Base-by-base conservation (phyloP, 2,888 invertebrate species). In the Hedychridium roseum region DNA sequence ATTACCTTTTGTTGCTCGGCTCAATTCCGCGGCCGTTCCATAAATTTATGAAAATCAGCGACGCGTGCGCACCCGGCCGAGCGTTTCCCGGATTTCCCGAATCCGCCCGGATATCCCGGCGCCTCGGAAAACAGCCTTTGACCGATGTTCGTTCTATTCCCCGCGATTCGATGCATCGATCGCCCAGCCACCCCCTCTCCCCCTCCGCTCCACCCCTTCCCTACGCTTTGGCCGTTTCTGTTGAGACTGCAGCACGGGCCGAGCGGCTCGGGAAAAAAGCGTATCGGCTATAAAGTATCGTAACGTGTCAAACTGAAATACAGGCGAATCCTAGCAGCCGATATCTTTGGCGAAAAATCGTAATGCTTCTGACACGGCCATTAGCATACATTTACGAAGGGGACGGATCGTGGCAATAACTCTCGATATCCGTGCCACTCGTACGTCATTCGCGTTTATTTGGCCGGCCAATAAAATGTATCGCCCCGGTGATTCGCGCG, bases 31-130 rank as follows among this genome's bases (percentile, higher is more conserved):
- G 36, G 37, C 43, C 45, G 46, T 60, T 59, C 45, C 52, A 61
- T 56, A 62, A 62, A 66, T 63, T 66, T 64, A 59, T 62, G 60
- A 59, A 65, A 66, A 68, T 63, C 55, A 48, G 43, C 27, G 27
- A 15, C 28, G 23, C 54, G 53, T 51, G n/a, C n/a, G n/a, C n/a
- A n/a, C n/a, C n/a, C n/a, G n/a, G 43, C 57, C 47, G 45, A 53
- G 56, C 54, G 50, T 57, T 53, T 54, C 57, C 54, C 12, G 11
- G 18, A 26, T 5, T 26, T 26, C 38, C 21, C 40, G 35, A 45
- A 52, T 50, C 47, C 41, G 21, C 46, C 15, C n/a, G n/a, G n/a
- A n/a, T n/a, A n/a, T n/a, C n/a, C 36, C 7, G 32, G 40, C 35
- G 26, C 20, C 42, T 51, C 34, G 32, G n/a, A 43, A 43, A 51